Conservation (phyloP, 2,888 invertebrate species). For the Euclidia mi region DNA sequence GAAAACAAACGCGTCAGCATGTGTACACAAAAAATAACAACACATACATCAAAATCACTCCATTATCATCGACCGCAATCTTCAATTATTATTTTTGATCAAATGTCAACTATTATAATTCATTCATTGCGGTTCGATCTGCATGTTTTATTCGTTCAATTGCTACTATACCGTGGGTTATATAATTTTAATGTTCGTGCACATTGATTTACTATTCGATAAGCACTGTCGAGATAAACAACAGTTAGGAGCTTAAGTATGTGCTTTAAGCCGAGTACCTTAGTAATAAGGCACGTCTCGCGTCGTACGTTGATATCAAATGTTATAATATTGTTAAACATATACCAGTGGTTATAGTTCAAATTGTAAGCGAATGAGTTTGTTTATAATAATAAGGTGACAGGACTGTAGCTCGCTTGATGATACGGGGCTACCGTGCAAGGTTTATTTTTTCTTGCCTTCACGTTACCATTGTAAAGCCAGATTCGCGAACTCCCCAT, state of each 20-base stretch:
- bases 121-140: conserved; percentile 32
- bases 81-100: conserved; percentile 46
- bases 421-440: no score
- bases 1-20: neutral
- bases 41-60: conserved; percentile 15
- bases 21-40: no score
- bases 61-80: conserved; percentile 53
- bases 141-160: conserved; percentile 14
- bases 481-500: no score
- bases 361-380: neutral
- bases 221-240: conserved; percentile 32
- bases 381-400: no score
- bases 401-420: no score
- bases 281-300: conserved; percentile 35
- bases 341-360: conserved; percentile 22
- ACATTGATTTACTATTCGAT: conserved; percentile 28
- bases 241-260: conserved; percentile 38
- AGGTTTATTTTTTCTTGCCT: no score
- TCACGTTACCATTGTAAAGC: no score
- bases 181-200: conserved; percentile 15
- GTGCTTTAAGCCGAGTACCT: conserved; percentile 34
- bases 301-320: conserved; percentile 13
- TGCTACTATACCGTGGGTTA: conserved; percentile 28
- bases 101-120: conserved; percentile 40
- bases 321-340: conserved; percentile 33